A percentile compares a stretch with the other conserved stretches of the same genome.
Evolutionary conservation across 2,797 vertebrate species (phyloP).

Genomic region (Argyrosomus regius): DNA sequence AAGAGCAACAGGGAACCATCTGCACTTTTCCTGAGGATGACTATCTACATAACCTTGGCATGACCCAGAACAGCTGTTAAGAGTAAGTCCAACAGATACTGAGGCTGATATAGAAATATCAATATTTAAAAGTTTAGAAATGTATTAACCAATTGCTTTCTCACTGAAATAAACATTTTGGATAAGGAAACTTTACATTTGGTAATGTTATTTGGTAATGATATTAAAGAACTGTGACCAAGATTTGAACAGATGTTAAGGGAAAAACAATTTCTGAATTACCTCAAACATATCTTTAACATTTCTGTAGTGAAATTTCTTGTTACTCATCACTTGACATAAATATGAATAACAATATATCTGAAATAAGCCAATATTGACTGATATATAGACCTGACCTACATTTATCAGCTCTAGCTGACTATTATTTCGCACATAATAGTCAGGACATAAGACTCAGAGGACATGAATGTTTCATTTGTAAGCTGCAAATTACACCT

Average conservation of each 20-base stretch:
- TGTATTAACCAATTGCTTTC: no score
- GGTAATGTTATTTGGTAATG: no score
- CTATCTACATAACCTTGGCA: neutral
- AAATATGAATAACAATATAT: neutral
- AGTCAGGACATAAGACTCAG: neutral
- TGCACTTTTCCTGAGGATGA: neutral
- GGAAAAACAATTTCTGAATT: neutral
- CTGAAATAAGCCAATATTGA: neutral
- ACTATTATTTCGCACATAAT: no score
- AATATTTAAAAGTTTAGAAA: neutral
- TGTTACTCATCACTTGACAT: neutral
- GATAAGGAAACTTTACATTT: neutral
- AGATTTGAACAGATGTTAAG: neutral
- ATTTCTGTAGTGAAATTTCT: neutral
- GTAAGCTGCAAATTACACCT: slow-evolving; percentile 12
- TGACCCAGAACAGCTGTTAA: neutral
- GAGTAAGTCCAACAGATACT: neutral
- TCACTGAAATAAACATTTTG: neutral
- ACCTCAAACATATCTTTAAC: neutral
- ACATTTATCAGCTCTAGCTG: neutral
- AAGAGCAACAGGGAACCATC: neutral
- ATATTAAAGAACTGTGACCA: neutral
- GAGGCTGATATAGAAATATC: neutral
- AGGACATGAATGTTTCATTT: slow-evolving; percentile 8
- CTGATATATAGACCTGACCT: neutral